Evolutionary conservation across 2,888 invertebrate species (phyloP).

Genomic region (Myopa tessellatipennis): DNA sequence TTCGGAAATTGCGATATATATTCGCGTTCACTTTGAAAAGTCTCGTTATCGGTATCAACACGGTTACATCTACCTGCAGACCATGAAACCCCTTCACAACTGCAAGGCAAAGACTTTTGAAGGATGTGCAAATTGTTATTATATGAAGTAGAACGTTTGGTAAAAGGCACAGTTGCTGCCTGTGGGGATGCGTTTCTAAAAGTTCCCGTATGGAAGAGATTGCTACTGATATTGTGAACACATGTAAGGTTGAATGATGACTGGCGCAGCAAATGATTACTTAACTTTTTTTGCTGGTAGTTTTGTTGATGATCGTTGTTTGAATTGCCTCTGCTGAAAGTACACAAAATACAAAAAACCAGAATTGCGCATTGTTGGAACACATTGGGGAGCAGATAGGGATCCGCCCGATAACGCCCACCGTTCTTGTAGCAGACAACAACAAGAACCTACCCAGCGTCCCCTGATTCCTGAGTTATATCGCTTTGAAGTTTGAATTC

Average conservation of each 20-base stretch:
- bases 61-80: constrained; percentile 40
- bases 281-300: constrained; percentile 54
- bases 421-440: constrained; percentile 4
- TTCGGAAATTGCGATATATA: constrained; percentile 47
- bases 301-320: constrained; percentile 57
- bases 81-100: constrained; percentile 52
- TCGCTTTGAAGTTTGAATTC: no score
- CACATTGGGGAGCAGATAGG: not conserved
- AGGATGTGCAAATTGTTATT: constrained; percentile 48
- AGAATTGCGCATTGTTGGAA: constrained; percentile 50
- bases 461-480: no score
- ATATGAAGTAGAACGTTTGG: constrained; percentile 44
- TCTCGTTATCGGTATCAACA: constrained; percentile 54
- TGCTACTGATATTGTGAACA: constrained; percentile 58
- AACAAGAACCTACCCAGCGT: not conserved
- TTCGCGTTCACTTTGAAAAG: constrained; percentile 55
- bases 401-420: not conserved
- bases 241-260: constrained; percentile 67
- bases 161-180: constrained; percentile 46
- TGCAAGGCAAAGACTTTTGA: constrained; percentile 61
- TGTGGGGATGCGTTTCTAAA: constrained; percentile 35
- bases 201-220: constrained; percentile 42
- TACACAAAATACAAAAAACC: constrained; percentile 49
- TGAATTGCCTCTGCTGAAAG: constrained; percentile 65
- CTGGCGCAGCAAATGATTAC: constrained; percentile 66